Conservation (phyloP, 64 coral and sea anemone genomes). For the Actinia tenebrosa region DNA sequence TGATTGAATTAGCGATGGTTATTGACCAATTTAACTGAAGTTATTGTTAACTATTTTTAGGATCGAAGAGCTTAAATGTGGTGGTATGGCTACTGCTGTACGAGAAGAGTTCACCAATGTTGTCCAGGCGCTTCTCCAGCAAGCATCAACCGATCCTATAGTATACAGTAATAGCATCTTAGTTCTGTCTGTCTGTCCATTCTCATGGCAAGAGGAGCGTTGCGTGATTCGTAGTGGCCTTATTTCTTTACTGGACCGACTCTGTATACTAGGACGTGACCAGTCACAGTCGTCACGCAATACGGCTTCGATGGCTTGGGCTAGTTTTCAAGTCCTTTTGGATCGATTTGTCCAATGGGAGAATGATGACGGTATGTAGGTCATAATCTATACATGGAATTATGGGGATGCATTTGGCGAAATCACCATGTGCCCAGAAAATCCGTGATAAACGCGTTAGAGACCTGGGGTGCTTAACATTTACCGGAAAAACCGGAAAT, state of each 20-base stretch:
- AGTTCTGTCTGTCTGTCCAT: constrained; percentile 68
- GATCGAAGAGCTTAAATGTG: constrained; percentile 83
- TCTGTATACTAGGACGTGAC: constrained; percentile 43
- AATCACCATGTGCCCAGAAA: no score
- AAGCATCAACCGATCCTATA: constrained; percentile 37
- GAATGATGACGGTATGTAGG: constrained; percentile 65
- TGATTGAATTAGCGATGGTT: no score
- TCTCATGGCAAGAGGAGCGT: constrained; percentile 71
- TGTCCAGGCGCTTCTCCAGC: constrained; percentile 59
- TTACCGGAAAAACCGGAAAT: no score
- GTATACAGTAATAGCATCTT: constrained; percentile 70
- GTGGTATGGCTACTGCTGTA: constrained; percentile 77
- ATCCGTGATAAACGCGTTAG: no score
- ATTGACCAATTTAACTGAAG: no score
- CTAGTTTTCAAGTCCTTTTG: constrained; percentile 70
- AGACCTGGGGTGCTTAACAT: no score
- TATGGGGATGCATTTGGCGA: no score
- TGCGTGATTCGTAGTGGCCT: constrained; percentile 85
- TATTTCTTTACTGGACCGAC: constrained; percentile 67
- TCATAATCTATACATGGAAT: neutral
- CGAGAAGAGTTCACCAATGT: constrained; percentile 79
- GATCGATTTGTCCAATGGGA: constrained; percentile 89
- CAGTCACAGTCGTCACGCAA: constrained; percentile 26
- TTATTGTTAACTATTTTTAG: constrained; percentile 18
- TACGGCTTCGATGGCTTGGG: constrained; percentile 70